A percentile compares a stretch with the other conserved stretches of the same genome.
Evolutionary conservation across 53 echinoderm and acorn worm species (phyloP).

Genomic region (Hippasteria phrygiana): DNA sequence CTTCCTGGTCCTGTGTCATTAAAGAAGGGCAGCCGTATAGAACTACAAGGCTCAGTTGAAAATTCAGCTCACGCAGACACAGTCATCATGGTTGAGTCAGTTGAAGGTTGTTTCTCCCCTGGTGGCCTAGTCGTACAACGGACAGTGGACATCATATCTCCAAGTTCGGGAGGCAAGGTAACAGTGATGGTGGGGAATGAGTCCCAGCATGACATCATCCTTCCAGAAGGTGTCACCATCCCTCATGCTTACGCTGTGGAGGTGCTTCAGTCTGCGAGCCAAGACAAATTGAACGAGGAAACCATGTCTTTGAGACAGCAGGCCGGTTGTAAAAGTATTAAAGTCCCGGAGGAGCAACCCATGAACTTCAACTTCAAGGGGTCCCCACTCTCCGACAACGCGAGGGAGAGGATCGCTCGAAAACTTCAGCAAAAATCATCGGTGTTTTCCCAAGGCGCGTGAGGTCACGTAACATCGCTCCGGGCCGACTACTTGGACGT

Average conservation of each 20-base stretch:
- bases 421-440: not conserved
- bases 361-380: slow-evolving; percentile 20
- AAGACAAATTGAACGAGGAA: not conserved
- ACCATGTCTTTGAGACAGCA: not conserved
- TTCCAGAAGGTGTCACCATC: slow-evolving; percentile 26
- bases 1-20: not conserved
- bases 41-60: not conserved
- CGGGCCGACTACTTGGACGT: slow-evolving; percentile 48
- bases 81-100: slow-evolving; percentile 49
- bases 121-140: slow-evolving; percentile 17
- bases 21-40: slow-evolving; percentile 2
- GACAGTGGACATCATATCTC: not conserved
- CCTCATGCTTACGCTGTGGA: slow-evolving; percentile 31
- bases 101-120: slow-evolving; percentile 1
- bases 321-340: not conserved
- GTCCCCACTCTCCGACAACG: slow-evolving; percentile 51
- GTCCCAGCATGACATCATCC: slow-evolving; percentile 35
- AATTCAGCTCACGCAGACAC: slow-evolving; percentile 27
- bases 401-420: slow-evolving; percentile 2
- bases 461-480: slow-evolving; percentile 62
- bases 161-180: not conserved
- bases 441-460: slow-evolving; percentile 23
- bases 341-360: slow-evolving; percentile 13
- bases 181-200: slow-evolving; percentile 21
- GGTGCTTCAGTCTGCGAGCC: not conserved